phyloP scores from a whole-genome alignment of 37 sponge, comb jelly and placozoan genomes.

The Halichondria panicea region DNA sequence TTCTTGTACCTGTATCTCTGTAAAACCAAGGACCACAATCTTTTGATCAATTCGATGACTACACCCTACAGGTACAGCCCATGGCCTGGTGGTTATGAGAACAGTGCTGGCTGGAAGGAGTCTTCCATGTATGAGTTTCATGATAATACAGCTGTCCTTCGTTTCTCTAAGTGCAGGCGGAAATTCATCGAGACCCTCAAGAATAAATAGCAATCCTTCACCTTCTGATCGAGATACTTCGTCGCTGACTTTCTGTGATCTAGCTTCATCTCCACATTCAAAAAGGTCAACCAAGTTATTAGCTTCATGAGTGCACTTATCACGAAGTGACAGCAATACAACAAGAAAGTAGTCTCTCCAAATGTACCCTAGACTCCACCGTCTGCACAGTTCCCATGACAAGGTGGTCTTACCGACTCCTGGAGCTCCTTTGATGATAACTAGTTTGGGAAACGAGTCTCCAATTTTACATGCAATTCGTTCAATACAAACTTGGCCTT shows the following conservation, averaged over 20 bases:
- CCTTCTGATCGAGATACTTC: neutral
- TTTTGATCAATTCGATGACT: constrained; percentile 1
- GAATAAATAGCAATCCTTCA: constrained; percentile 4
- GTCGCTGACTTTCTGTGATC: neutral
- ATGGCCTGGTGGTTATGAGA: constrained; percentile 37
- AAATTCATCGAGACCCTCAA: constrained; percentile 50
- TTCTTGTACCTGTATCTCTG: neutral
- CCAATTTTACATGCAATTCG: too few relatives aligned
- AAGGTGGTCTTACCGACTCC: constrained; percentile 42
- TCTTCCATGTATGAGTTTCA: constrained; percentile 1
- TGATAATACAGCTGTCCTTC: constrained; percentile 3
- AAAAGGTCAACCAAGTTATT: constrained; percentile 1
- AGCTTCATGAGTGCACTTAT: constrained; percentile 11
- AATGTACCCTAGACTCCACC: neutral
- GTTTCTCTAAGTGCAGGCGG: neutral
- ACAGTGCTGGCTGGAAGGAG: constrained; percentile 11
- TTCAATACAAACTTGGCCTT: too few relatives aligned
- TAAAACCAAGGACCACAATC: constrained; percentile 35
- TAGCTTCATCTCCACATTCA: neutral
- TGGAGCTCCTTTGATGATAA: constrained; percentile 35
- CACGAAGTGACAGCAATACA: constrained; percentile 5
- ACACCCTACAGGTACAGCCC: constrained; percentile 5
- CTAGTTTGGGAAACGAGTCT: too few relatives aligned
- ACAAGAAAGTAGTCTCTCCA: neutral
- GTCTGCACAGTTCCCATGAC: constrained; percentile 12